Percentiles rank a stretch among this genome's conserved stretches.
These are phyloP conservation scores for Hexactinellida sp. DNA, from an alignment of 37 sponge, comb jelly and placozoan genomes.

Conservation along the genomic window DNA sequence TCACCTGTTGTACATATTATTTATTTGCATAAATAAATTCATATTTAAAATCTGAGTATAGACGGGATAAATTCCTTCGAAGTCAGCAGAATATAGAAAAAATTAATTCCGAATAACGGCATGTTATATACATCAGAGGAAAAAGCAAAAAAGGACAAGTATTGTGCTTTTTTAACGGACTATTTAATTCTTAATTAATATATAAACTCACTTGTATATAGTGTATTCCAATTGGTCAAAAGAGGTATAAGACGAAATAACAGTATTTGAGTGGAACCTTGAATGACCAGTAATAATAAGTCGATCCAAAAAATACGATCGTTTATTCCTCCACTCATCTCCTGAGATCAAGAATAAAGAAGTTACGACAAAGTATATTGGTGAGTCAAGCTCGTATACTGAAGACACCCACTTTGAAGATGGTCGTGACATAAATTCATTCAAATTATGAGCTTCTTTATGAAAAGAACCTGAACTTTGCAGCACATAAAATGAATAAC, in stretches of 20 bases:
- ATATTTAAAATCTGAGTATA: too few relatives aligned
- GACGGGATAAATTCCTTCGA: too few relatives aligned
- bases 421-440: neutral
- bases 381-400: neutral
- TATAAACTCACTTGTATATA: neutral
- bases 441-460: neutral
- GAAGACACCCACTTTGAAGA: neutral
- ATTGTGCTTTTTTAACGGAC: too few relatives aligned
- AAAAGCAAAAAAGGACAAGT: too few relatives aligned
- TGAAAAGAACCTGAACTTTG: neutral
- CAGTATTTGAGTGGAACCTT: neutral
- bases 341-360: neutral
- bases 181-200: too few relatives aligned
- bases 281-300: neutral
- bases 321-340: neutral
- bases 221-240: neutral
- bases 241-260: neutral
- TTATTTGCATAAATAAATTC: too few relatives aligned
- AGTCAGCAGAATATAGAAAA: too few relatives aligned
- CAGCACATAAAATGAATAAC: neutral
- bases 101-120: too few relatives aligned
- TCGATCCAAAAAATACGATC: neutral
- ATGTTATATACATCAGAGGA: too few relatives aligned
- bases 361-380: neutral
- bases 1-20: too few relatives aligned